A percentile compares a stretch with the other conserved stretches of the same genome.
These are phyloP conservation scores for Heliconius aoede DNA, from an alignment of 2,888 invertebrate genomes.

Conservation along the genomic window DNA sequence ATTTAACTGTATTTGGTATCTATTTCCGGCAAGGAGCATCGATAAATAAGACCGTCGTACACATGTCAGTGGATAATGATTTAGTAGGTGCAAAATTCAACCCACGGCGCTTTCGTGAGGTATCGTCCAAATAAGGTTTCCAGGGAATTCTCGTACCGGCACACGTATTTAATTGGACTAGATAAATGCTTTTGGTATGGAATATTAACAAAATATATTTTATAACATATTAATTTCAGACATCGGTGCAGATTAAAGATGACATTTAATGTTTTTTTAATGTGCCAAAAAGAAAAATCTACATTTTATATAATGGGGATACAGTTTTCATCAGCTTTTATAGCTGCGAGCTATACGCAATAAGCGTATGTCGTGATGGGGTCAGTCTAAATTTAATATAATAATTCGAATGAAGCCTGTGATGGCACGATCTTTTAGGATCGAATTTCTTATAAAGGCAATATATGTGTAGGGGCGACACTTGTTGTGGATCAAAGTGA, in stretches of 20 bases:
- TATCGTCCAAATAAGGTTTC: conserved; percentile 34
- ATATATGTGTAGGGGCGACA: no score
- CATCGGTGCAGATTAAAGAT: conserved; percentile 1
- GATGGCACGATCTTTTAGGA: no score
- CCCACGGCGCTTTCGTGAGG: conserved; percentile 35
- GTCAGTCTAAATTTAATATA: no score
- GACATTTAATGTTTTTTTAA: neutral
- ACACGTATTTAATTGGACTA: conserved; percentile 18
- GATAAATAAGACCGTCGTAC: conserved; percentile 46
- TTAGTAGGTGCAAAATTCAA: conserved; percentile 62
- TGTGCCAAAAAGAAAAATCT: neutral
- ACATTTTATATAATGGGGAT: no score
- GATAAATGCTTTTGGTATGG: conserved; percentile 1
- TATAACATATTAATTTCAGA: neutral
- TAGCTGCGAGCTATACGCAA: no score
- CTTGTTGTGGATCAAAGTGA: no score
- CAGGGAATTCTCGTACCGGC: conserved; percentile 14
- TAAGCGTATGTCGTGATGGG: no score
- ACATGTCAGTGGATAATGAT: conserved; percentile 57
- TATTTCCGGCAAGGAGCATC: conserved; percentile 22
- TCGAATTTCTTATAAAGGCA: no score
- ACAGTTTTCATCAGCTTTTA: no score
- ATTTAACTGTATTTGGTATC: conserved; percentile 9
- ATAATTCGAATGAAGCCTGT: no score
- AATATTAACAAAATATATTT: neutral